Conservation (phyloP, 2,113 vertebrate genomes). For the Choloepus hoffmanni region DNA sequence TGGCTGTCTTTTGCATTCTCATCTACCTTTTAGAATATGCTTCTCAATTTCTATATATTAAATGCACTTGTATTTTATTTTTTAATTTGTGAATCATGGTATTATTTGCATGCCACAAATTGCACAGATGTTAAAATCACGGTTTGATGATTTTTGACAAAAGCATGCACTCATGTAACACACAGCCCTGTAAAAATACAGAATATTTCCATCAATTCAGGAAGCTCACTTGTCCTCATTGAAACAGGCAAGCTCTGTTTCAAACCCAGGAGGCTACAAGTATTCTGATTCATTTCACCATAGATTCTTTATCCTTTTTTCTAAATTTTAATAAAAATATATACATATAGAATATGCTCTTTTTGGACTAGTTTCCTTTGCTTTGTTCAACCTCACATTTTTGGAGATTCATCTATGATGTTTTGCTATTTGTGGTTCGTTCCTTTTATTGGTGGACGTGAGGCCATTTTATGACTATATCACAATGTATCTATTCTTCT, state of each 20-base stretch:
- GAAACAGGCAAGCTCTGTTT: background rate
- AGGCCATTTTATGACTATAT: background rate
- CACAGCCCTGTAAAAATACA: background rate
- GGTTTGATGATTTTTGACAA: background rate
- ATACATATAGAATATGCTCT: background rate
- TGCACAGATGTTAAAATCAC: background rate
- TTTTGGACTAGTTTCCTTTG: background rate
- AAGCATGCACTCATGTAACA: background rate
- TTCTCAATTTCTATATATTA: background rate
- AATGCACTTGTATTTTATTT: background rate
- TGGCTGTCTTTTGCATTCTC: background rate
- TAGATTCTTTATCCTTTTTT: background rate
- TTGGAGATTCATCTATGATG: background rate
- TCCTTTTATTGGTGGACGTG: background rate
- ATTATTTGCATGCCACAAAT: background rate
- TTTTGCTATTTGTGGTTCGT: background rate
- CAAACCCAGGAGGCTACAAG: background rate
- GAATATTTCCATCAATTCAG: background rate
- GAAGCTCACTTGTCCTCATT: background rate
- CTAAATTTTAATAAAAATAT: background rate
- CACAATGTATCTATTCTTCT: background rate
- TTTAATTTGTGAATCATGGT: background rate
- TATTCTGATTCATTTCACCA: background rate
- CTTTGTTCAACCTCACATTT: background rate
- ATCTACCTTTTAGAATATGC: background rate